These are phyloP conservation scores for Aptenodytes patagonicus DNA, from an alignment of 2,113 vertebrate genomes.

Conservation along the genomic window DNA sequence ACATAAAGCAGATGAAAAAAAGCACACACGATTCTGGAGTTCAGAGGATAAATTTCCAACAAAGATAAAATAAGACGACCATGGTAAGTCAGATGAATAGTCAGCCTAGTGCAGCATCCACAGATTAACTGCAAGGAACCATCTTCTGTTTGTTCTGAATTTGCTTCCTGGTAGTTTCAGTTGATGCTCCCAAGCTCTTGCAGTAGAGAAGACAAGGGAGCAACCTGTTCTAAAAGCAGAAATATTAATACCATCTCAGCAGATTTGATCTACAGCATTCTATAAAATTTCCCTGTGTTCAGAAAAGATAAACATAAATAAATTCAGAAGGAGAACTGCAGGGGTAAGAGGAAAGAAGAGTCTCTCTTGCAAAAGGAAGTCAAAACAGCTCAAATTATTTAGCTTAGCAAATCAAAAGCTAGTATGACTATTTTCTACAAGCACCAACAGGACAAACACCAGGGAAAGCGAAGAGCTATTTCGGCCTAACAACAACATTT, in stretches of 20 bases:
- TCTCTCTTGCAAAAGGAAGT: not conserved
- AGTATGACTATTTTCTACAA: not conserved
- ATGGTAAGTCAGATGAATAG: not conserved
- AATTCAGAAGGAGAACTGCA: not conserved
- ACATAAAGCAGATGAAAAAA: not conserved
- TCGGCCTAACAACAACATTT: not conserved
- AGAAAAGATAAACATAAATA: not conserved
- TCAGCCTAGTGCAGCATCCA: not conserved
- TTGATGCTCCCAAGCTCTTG: not conserved
- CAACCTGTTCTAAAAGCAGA: not conserved
- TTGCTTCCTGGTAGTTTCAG: not conserved
- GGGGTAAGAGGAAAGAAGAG: not conserved
- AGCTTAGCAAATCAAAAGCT: not conserved
- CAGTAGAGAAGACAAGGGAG: not conserved
- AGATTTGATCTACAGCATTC: not conserved
- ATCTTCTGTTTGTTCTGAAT: not conserved
- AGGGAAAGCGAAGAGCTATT: not conserved
- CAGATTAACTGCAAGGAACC: not conserved
- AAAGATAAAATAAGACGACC: not conserved
- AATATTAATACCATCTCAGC: not conserved
- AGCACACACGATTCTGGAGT: not conserved
- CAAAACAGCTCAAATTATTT: not conserved
- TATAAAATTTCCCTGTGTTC: not conserved
- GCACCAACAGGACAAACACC: not conserved
- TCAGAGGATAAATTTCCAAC: not conserved